Conservation (phyloP, 2,888 invertebrate genomes). For the Ectemnius cavifrons region DNA sequence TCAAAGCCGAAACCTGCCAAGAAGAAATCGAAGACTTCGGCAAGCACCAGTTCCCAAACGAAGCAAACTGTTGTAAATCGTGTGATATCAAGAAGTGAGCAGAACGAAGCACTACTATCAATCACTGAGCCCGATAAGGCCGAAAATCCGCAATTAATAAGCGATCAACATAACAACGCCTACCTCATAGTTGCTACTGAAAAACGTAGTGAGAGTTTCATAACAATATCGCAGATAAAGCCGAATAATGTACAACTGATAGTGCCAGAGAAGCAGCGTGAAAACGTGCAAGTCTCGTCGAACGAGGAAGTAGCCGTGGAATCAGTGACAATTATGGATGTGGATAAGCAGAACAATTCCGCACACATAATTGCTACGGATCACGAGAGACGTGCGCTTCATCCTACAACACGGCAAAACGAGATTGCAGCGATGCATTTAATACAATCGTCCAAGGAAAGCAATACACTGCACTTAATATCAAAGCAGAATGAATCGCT, state of each 20-base stretch:
- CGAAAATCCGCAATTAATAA: conserved; percentile 49
- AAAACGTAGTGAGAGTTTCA: conserved; percentile 46
- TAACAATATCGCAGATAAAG: conserved; percentile 57
- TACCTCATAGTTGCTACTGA: conserved; percentile 60
- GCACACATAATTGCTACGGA: conserved; percentile 42
- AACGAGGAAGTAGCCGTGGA: conserved; percentile 38
- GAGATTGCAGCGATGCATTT: conserved; percentile 65
- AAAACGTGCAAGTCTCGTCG: conserved; percentile 47
- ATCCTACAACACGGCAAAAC: conserved; percentile 44
- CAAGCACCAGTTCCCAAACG: conserved; percentile 23
- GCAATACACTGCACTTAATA: conserved; percentile 71
- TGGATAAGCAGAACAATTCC: conserved; percentile 49
- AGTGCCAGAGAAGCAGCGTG: conserved; percentile 45
- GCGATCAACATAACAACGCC: conserved; percentile 51
- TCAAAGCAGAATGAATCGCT: conserved; percentile 70
- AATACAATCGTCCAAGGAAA: conserved; percentile 62
- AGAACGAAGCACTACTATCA: conserved; percentile 64
- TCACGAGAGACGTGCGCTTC: conserved; percentile 42
- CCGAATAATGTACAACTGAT: conserved; percentile 53
- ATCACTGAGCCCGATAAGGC: conserved; percentile 58
- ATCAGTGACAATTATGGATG: conserved; percentile 53
- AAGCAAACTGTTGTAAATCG: conserved; percentile 37
- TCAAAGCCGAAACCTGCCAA: conserved; percentile 62
- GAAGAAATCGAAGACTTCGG: conserved; percentile 55
- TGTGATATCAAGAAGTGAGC: conserved; percentile 53